Evolutionary conservation across 2,113 vertebrate genomes (phyloP).

Genomic region (human (Homo sapiens)): DNA sequence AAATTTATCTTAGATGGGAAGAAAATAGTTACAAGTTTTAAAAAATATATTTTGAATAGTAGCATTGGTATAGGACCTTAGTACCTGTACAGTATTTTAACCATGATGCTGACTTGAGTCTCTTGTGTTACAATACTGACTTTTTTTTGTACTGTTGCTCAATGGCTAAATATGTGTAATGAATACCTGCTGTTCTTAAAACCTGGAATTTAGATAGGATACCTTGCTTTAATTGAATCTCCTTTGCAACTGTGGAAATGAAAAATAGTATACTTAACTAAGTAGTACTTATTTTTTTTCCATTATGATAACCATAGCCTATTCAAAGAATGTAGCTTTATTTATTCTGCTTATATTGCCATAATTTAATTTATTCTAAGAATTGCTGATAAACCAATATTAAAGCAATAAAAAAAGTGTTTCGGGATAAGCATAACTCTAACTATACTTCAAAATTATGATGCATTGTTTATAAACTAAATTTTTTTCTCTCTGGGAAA

Average conservation of each 20-base stretch:
- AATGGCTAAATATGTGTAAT: not conserved
- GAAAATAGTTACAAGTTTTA: not conserved
- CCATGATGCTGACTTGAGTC: not conserved
- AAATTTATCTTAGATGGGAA: not conserved
- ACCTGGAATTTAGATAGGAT: not conserved
- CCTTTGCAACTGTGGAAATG: not conserved
- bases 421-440: slow-evolving; percentile 49
- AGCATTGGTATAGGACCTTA: not conserved
- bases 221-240: not conserved
- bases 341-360: slow-evolving; percentile 3
- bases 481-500: not conserved
- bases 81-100: not conserved
- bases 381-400: slow-evolving; percentile 53
- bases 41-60: not conserved
- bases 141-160: not conserved
- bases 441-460: slow-evolving; percentile 62
- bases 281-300: not conserved
- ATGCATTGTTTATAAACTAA: slow-evolving; percentile 53
- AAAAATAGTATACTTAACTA: not conserved
- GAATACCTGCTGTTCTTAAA: not conserved
- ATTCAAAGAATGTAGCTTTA: not conserved
- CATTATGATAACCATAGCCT: slow-evolving; percentile 19
- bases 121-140: not conserved
- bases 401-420: slow-evolving; percentile 62
- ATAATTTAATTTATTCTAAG: slow-evolving; percentile 57